Conservation (phyloP, 2,113 vertebrate genomes). For the Columba janthina region DNA sequence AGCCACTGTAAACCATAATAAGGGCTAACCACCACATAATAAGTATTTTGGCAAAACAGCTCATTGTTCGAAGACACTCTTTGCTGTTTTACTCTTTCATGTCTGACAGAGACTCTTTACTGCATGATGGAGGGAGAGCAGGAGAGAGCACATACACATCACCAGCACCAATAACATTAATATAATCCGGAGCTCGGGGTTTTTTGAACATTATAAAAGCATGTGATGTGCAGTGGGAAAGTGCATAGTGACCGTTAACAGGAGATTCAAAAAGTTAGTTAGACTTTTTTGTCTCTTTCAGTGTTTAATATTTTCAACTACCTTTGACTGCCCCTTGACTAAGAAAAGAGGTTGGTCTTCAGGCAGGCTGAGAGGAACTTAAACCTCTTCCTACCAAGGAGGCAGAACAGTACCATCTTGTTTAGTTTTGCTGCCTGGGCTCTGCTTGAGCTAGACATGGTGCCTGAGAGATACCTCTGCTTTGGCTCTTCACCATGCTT, state of each 20-base stretch:
- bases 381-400: background rate
- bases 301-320: background rate
- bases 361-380: background rate
- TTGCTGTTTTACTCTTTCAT: background rate
- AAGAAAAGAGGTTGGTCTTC: background rate
- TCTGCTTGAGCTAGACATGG: background rate
- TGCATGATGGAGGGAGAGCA: background rate
- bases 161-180: background rate
- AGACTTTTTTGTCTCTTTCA: background rate
- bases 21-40: background rate
- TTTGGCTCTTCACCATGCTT: background rate
- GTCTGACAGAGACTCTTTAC: background rate
- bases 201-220: background rate
- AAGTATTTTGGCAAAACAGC: constrained; percentile 10
- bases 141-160: background rate
- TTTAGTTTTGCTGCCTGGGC: background rate
- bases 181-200: fast-evolving
- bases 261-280: background rate
- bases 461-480: background rate
- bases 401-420: background rate
- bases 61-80: background rate
- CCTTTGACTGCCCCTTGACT: background rate
- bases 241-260: background rate
- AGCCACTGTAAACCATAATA: background rate
- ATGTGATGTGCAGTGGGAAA: background rate